A percentile compares a stretch with the other conserved stretches of the same genome.
phyloP scores from a whole-genome alignment of 2,797 vertebrate species.

The Gadopsis bispinosus region DNA sequence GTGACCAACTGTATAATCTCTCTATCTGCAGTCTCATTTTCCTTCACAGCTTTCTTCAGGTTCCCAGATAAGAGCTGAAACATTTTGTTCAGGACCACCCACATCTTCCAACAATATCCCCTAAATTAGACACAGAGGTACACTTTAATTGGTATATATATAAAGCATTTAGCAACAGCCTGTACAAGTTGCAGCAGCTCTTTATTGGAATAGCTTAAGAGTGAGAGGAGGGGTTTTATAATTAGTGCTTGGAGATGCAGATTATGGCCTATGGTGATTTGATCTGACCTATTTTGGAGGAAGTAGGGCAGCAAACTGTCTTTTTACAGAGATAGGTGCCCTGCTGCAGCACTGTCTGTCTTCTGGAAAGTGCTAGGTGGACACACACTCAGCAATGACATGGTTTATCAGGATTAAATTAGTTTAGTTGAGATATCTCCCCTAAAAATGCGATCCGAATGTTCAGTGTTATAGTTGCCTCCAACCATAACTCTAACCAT shows the following conservation, averaged over 20 bases:
- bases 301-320: slow-evolving; percentile 86
- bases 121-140: slow-evolving; percentile 50
- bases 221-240: slow-evolving; percentile 74
- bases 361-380: slow-evolving; percentile 70
- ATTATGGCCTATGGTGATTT: slow-evolving; percentile 81
- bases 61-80: slow-evolving; percentile 24
- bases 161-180: slow-evolving; percentile 35
- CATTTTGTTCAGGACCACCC: slow-evolving; percentile 49
- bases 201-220: slow-evolving; percentile 56
- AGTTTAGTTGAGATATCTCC: neutral
- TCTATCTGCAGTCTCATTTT: slow-evolving; percentile 8
- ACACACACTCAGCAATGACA: slow-evolving; percentile 4
- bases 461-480: neutral
- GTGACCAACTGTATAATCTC: neutral
- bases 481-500: too few species aligned
- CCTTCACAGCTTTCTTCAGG: slow-evolving; percentile 9
- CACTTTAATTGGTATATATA: slow-evolving; percentile 46
- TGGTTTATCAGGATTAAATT: neutral
- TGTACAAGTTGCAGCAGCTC: slow-evolving; percentile 43
- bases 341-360: slow-evolving; percentile 75
- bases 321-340: slow-evolving; percentile 78
- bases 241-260: slow-evolving; percentile 86
- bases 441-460: neutral
- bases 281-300: slow-evolving; percentile 88
- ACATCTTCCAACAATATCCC: slow-evolving; percentile 39